phyloP scores from a whole-genome alignment of 2,888 invertebrate species.

The Ophonus ardosiacus region DNA sequence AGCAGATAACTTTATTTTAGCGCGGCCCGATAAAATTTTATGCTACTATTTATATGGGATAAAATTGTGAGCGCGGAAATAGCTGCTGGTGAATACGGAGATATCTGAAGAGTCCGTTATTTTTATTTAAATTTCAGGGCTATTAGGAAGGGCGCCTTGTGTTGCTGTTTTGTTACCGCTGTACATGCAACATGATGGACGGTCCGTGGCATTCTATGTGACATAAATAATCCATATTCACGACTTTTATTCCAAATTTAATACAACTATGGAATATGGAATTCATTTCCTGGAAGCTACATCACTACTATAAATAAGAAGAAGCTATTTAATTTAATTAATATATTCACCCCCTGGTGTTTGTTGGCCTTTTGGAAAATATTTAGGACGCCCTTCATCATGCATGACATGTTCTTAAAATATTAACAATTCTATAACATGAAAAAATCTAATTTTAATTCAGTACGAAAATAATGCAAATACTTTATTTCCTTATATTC shows the following conservation, averaged over 20 bases:
- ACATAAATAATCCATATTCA: constrained; percentile 54
- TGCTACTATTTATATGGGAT: constrained; percentile 40
- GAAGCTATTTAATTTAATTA: constrained; percentile 38
- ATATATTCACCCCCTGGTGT: constrained; percentile 13
- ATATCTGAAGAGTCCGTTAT: constrained; percentile 48
- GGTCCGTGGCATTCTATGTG: constrained; percentile 28
- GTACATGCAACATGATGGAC: constrained; percentile 47
- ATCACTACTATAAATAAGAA: constrained; percentile 1
- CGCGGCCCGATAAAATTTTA: constrained; percentile 43
- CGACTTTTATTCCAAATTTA: constrained; percentile 33
- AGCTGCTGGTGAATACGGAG: constrained; percentile 13
- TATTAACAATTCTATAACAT: too few relatives aligned
- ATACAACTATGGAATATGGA: constrained; percentile 36
- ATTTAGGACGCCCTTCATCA: neutral
- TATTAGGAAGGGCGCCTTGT: constrained; percentile 27
- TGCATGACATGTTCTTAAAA: neutral
- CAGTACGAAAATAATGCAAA: too few relatives aligned
- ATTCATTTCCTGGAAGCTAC: neutral
- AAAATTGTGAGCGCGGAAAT: constrained; percentile 27
- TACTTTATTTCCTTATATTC: too few relatives aligned
- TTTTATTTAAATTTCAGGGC: constrained; percentile 53
- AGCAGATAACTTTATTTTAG: constrained; percentile 56
- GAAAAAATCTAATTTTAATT: too few relatives aligned
- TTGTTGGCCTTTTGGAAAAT: neutral
- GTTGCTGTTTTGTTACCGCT: neutral